phyloP scores from a whole-genome alignment of 2,888 invertebrate genomes.

The Girardia tigrina region DNA sequence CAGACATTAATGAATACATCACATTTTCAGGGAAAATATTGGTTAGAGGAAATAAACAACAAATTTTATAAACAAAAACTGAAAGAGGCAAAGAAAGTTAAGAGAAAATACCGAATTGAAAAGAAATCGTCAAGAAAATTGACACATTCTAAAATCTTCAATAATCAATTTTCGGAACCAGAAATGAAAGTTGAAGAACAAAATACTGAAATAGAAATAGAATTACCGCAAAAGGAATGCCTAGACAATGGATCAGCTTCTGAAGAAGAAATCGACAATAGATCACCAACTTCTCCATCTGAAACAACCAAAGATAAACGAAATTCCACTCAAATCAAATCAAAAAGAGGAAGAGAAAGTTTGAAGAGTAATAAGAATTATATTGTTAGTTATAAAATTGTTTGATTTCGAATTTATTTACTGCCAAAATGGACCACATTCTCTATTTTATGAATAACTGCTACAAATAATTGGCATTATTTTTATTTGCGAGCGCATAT shows the following conservation, averaged over 20 bases:
- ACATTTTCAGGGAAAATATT: neutral
- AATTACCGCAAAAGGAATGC: no score
- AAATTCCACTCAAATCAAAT: neutral
- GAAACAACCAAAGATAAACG: neutral
- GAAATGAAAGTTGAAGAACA: neutral
- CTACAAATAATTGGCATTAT: no score
- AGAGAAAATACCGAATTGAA: neutral
- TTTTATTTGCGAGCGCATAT: no score
- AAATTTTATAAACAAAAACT: constrained; percentile 8
- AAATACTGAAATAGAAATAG: no score
- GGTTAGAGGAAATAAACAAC: constrained; percentile 17
- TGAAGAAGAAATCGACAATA: neutral
- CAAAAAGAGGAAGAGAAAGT: neutral
- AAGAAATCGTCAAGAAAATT: neutral
- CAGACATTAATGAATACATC: neutral
- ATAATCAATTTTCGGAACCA: neutral
- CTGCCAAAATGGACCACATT: no score
- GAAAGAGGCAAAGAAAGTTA: neutral
- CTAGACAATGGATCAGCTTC: neutral
- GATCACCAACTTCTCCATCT: neutral
- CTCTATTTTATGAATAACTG: no score
- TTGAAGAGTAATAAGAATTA: neutral
- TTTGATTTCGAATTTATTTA: no score
- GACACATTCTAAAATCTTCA: neutral
- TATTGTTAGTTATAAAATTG: constrained; percentile 13